Conservation (phyloP, 2,888 invertebrate species). For the Microdon myrmicae region DNA sequence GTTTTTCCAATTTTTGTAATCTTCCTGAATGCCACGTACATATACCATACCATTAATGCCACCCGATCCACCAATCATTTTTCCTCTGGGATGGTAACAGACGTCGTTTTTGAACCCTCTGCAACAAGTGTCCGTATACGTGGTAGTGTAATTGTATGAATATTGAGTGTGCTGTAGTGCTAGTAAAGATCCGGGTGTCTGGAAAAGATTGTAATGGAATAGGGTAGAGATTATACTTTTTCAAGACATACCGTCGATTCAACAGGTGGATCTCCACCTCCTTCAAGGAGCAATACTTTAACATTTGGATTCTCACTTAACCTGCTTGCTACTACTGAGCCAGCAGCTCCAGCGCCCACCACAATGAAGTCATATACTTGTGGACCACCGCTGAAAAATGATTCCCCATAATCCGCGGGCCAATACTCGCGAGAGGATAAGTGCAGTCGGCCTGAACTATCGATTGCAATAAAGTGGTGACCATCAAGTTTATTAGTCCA, state of each 20-base stretch:
- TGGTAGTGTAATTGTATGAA: conserved; percentile 59
- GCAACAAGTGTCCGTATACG: conserved; percentile 56
- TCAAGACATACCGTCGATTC: conserved; percentile 60
- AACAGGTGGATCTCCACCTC: conserved; percentile 68
- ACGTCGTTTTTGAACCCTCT: conserved; percentile 55
- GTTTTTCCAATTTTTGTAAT: conserved; percentile 74
- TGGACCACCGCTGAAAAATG: conserved; percentile 58
- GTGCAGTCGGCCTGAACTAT: conserved; percentile 72
- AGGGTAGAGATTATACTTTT: neutral
- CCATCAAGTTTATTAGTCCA: conserved; percentile 65
- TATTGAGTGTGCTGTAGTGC: conserved; percentile 55
- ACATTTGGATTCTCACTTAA: conserved; percentile 66
- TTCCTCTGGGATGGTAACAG: conserved; percentile 72
- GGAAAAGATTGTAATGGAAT: conserved; percentile 5
- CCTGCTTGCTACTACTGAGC: conserved; percentile 68
- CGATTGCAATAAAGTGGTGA: conserved; percentile 70
- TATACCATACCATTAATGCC: conserved; percentile 75
- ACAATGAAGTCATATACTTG: conserved; percentile 66
- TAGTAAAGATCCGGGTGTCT: conserved; percentile 57
- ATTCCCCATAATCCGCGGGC: conserved; percentile 68
- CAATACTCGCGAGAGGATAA: conserved; percentile 69
- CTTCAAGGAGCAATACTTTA: conserved; percentile 68
- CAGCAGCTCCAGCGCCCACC: conserved; percentile 69
- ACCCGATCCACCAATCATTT: conserved; percentile 75
- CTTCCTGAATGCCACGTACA: conserved; percentile 72